Base-by-base conservation (phyloP, 53 echinoderm and acorn worm genomes). In the Actinopyga echinites region DNA sequence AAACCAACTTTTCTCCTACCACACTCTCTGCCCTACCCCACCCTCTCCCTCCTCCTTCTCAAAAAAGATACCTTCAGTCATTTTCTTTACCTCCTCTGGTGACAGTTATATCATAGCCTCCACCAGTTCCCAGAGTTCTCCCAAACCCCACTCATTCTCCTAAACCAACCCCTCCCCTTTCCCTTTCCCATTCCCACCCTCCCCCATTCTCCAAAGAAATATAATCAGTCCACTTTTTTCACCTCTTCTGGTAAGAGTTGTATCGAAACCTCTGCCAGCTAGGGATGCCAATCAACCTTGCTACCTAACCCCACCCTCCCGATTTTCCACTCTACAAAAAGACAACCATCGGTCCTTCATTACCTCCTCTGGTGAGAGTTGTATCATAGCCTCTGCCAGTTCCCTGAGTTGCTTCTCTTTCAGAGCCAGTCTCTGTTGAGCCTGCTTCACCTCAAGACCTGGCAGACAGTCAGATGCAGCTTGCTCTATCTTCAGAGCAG, bases 371-470 rank as follows among this genome's bases (percentile, higher is more conserved):
- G 36, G 93, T 89, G 64, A 95, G 89, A 53, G 93, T 79, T 34
- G 88, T 86, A 63, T 95, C 95, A 95, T 95, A 30, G 93, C 95
- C 44, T 93, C 95, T 43, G 99, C 94, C 13, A 97, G 83, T 55
- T 97, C 99, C 79, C 88, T 83, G 24, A 97, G 91, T 73, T 97
- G 99, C 29, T 92, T 88, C 80, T 97, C 99, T 37, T 92, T 92
- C 82, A 97, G 88, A 30, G 94, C 90, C 74, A 97, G 91, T 56
- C 99, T 80, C 40, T 87, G 85, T 42, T 97, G 91, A 29, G 99
- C 99, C 57, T 97, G 99, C 82, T 83, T 83, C 15, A 97, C 94
- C 84, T 94, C 99, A 17, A 94, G 87, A 30, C 68, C 87, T 30
- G 99, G 99, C 6, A 94, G 87, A 57, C 90, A 88, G 68, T 97